Evolutionary conservation across 2,113 vertebrate genomes (phyloP).

Genomic region (Cyprinus carpio): DNA sequence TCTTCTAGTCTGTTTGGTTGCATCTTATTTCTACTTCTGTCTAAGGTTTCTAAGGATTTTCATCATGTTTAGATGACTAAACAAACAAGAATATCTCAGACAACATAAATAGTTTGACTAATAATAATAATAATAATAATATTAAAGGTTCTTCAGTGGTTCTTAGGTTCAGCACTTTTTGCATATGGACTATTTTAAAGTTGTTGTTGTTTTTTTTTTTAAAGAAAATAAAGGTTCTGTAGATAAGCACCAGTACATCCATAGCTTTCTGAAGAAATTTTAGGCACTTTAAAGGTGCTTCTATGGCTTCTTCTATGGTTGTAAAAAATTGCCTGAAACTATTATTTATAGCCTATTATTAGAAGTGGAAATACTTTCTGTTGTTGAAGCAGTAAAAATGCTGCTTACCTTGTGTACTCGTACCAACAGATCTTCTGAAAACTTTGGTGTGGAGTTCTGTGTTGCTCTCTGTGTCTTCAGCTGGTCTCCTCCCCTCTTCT

Average conservation of each 20-base stretch:
- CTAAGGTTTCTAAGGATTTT: too few species aligned
- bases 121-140: neutral
- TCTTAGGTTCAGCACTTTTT: neutral
- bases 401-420: conserved; percentile 20
- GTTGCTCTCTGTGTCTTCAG: neutral
- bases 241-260: neutral
- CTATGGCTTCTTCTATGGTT: too few species aligned
- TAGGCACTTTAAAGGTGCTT: too few species aligned
- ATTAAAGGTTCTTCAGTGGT: neutral
- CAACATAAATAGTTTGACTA: neutral
- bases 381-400: neutral
- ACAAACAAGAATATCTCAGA: neutral
- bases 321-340: neutral
- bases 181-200: neutral
- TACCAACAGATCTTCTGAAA: conserved; percentile 10
- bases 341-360: neutral
- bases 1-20: neutral
- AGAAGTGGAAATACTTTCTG: neutral
- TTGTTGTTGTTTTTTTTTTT: neutral
- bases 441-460: neutral
- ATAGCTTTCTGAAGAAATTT: neutral
- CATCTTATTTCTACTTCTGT: neutral
- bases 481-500: conserved; percentile 13
- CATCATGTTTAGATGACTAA: too few species aligned
- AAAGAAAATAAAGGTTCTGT: neutral